These are phyloP conservation scores for Cephalotes varians DNA, from an alignment of 2,888 invertebrate genomes.

Conservation along the genomic window DNA sequence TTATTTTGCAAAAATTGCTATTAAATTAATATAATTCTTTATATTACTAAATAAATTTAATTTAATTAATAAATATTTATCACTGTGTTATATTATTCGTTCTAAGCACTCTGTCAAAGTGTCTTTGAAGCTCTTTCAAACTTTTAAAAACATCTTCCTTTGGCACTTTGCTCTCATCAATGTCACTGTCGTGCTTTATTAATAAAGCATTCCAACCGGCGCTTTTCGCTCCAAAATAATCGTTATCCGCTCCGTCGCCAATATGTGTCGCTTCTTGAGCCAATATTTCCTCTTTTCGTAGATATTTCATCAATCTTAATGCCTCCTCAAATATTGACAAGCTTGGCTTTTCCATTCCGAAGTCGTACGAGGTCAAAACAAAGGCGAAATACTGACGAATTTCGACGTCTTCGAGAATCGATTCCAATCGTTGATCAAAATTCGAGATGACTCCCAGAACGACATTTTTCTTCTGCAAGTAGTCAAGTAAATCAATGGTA, in stretches of 20 bases:
- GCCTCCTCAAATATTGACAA: slow-evolving; percentile 89
- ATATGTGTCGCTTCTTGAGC: slow-evolving; percentile 92
- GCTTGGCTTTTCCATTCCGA: slow-evolving; percentile 92
- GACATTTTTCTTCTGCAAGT: slow-evolving; percentile 86
- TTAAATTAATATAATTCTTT: neutral
- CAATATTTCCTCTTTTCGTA: slow-evolving; percentile 64
- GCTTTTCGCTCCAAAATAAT: slow-evolving; percentile 92
- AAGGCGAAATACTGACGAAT: slow-evolving; percentile 93
- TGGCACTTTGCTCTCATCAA: slow-evolving; percentile 61
- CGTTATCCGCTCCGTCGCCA: slow-evolving; percentile 92
- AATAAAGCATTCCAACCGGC: slow-evolving; percentile 92
- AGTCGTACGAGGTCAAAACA: slow-evolving; percentile 92
- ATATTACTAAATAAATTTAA: neutral
- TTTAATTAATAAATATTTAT: neutral
- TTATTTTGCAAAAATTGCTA: neutral
- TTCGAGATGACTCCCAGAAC: slow-evolving; percentile 94
- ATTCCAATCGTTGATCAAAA: slow-evolving; percentile 93
- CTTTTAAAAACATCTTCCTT: slow-evolving; percentile 70
- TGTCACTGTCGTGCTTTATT: slow-evolving; percentile 73
- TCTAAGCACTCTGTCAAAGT: slow-evolving; percentile 66
- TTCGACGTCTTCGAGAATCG: slow-evolving; percentile 89
- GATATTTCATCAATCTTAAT: slow-evolving; percentile 87
- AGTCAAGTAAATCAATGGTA: slow-evolving; percentile 88
- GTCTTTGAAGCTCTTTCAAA: slow-evolving; percentile 75
- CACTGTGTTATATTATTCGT: neutral